A percentile compares a stretch with the other conserved stretches of the same genome.
Conservation (phyloP, 2,888 invertebrate genomes). For the Pteria penguin region DNA sequence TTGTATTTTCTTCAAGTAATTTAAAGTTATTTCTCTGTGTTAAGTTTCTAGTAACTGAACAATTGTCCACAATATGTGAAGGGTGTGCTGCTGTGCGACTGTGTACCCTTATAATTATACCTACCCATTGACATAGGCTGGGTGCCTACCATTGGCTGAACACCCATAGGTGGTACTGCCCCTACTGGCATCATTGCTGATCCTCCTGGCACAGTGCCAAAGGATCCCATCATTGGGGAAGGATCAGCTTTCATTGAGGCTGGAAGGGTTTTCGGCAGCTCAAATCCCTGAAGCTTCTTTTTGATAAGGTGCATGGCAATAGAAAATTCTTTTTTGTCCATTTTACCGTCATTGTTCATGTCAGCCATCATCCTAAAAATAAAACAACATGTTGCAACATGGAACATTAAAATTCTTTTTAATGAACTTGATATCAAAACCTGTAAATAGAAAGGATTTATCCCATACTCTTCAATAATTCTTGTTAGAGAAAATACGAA, state of each 20-base stretch:
- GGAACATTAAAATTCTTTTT: no score
- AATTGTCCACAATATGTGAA: no score
- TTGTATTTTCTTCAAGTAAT: no score
- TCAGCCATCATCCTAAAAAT: conserved; percentile 78
- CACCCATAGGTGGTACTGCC: conserved; percentile 37
- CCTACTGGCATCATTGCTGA: conserved; percentile 56
- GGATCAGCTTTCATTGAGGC: conserved; percentile 82
- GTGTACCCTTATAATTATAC: no score
- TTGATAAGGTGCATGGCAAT: conserved; percentile 80
- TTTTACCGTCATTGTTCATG: conserved; percentile 79
- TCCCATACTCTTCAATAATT: no score
- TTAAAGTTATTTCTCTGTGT: no score
- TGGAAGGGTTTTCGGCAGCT: conserved; percentile 93
- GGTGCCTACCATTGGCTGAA: conserved; percentile 49
- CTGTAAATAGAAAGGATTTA: no score
- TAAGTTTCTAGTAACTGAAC: no score
- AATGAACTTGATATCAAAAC: no score
- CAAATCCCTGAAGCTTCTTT: conserved; percentile 93
- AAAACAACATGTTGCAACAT: neutral
- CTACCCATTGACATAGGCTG: conserved; percentile 44
- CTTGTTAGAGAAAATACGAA: no score
- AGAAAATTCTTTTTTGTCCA: conserved; percentile 80
- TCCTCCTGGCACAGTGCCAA: conserved; percentile 61
- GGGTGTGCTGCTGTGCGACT: no score
- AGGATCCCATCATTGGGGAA: conserved; percentile 65